Base-by-base conservation (phyloP, 2,888 invertebrate species). In the Cistogaster globosa region DNA sequence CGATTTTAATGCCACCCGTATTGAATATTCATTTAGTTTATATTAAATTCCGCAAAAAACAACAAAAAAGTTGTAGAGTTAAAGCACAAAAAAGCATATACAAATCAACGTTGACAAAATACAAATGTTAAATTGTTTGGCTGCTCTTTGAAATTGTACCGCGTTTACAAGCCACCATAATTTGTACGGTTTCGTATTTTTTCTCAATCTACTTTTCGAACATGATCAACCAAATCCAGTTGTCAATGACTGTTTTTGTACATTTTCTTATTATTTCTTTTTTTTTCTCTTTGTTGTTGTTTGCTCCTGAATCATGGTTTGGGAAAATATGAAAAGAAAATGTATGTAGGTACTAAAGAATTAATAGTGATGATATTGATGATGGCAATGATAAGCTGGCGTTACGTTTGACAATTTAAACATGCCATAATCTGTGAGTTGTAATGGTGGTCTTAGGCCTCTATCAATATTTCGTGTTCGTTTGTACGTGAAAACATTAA, bases 91-190 rank as follows among this genome's bases (percentile, higher is more conserved):
- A 12, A 42, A 55, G 68, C 26, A 60, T 62, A 75, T 80, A 82
- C 69, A 82, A 82, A 78, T 82, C 78, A 82, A 82, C 78, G 65
- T 79, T 82, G 85, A 85, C 82, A 85, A 85, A 85, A 75, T 74
- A 78, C 78, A 82, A 85, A 75, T 87, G 79, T 86, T 83, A 88
- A 89, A 89, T 90, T 89, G 89, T 26, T 65, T 57, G 26, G 12
- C 45, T 42, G 12, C n/a, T 63, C 67, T 81, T 77, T 81, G 72
- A 62, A 42, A 58, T 65, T 42, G 16, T 45, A 71, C 76, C 76
- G 82, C 82, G 65, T 67, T 62, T 36, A 68, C 74, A 68, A 75
- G 53, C 51, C 71, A 62, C 63, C 51, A 69, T 72, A 65, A 77
- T 22, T 75, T 53, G 18, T 48, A 38, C 14, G 20, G 57, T 18